phyloP scores from a whole-genome alignment of 2,113 vertebrate genomes.

The Rhabdomys dilectus region DNA sequence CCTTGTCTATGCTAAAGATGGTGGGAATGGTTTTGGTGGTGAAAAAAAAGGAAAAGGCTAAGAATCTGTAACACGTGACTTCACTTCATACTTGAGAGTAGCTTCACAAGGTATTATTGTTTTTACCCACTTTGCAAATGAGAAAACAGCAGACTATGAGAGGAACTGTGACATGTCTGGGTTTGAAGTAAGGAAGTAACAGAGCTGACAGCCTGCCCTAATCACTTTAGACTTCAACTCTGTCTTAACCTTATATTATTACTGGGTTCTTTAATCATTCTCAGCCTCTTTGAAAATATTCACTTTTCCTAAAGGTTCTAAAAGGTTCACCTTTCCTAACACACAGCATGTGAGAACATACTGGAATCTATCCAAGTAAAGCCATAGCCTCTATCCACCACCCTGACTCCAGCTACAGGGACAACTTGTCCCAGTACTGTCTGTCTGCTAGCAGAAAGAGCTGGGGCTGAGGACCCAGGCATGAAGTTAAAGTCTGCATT shows the following conservation, averaged over 20 bases:
- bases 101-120: slow-evolving; percentile 2
- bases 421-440: not conserved
- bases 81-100: not conserved
- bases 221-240: not conserved
- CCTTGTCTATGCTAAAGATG: not conserved
- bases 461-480: not conserved
- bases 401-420: accelerated
- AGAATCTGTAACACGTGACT: not conserved
- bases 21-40: not conserved
- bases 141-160: slow-evolving; percentile 29
- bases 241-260: not conserved
- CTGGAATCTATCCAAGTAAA: not conserved
- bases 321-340: not conserved
- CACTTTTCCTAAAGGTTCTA: too few species aligned
- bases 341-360: not conserved
- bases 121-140: slow-evolving; percentile 57
- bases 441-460: not conserved
- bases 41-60: not conserved
- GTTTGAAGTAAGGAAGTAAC: not conserved
- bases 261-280: not conserved
- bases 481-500: too few species aligned
- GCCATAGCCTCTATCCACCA: too few species aligned
- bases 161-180: not conserved
- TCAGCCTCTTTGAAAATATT: not conserved
- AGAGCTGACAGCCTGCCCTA: not conserved